Percentiles rank a stretch among this genome's conserved stretches.
phyloP scores from a whole-genome alignment of 2,797 vertebrate species.

The Melopsittacus undulatus region DNA sequence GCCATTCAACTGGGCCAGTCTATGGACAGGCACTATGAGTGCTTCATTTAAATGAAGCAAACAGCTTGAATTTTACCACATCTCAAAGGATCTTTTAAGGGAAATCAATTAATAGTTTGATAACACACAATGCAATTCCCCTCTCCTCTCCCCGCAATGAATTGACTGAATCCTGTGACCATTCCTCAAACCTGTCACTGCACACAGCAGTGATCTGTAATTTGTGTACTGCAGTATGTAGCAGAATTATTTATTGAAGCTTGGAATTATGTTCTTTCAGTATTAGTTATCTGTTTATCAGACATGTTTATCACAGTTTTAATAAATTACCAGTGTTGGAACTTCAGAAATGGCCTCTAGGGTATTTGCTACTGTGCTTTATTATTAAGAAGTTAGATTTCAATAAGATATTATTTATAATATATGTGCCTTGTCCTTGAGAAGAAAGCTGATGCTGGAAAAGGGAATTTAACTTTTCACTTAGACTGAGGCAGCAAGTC shows the following conservation, averaged over 20 bases:
- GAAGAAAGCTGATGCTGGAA: slow-evolving; percentile 1
- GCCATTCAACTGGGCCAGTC: rapidly evolving
- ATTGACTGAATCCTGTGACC: not conserved
- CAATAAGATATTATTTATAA: slow-evolving; percentile 25
- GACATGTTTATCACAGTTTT: slow-evolving; percentile 44
- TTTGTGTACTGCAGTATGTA: not conserved
- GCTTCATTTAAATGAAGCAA: not conserved
- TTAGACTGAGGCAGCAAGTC: not conserved
- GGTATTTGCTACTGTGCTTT: not conserved
- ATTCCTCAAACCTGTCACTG: slow-evolving; percentile 48
- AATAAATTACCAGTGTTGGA: slow-evolving; percentile 48
- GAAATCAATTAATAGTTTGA: slow-evolving; percentile 44
- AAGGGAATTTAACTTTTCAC: slow-evolving; percentile 10
- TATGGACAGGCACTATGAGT: not conserved
- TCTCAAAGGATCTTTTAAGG: not conserved
- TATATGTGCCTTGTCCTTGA: not conserved
- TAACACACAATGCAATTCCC: not conserved
- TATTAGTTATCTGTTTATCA: slow-evolving; percentile 54
- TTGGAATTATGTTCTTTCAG: not conserved
- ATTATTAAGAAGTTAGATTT: slow-evolving; percentile 34
- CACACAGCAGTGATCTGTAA: not conserved
- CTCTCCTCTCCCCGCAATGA: not conserved
- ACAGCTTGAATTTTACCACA: not conserved
- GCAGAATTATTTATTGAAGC: slow-evolving; percentile 29
- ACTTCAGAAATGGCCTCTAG: slow-evolving; percentile 29